Evolutionary conservation across 1,140 invertebrate species (phyloP), one percentile per base, ranked within the genome.

Genomic region (Littorina saxatilis): DNA sequence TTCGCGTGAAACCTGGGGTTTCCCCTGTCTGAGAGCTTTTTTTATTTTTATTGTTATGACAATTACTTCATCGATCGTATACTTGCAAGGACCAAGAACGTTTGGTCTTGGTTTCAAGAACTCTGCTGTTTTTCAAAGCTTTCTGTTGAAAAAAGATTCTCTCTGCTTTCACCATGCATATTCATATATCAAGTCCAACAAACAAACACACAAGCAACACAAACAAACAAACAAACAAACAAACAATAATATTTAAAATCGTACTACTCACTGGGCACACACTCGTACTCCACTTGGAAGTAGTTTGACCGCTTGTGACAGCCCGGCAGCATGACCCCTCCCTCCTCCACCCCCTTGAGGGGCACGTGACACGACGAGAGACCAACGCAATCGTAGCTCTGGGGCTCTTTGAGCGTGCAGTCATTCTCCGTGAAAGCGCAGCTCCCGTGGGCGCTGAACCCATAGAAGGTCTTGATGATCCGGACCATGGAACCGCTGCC

Each of bases 261-360:
- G 58, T n/a, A n/a, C n/a, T 37, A 82, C 83, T 84, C 84, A 91
- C 89, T 87, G 85, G 84, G 84, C 55, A 90, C 86, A 84, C 90
- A 91, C 52, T 87, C 78, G 77, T 91, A 91, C 79, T 90, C 87
- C 82, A 89, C 88, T 81, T 90, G 90, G 74, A 88, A 88, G 74
- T 91, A 91, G 74, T 85, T 90, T 73, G 87, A 88, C 27, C 86
- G 85, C 50, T 81, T 39, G 32, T 83, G 73, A 43, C 84, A 70
- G 39, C 87, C 89, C 2, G 79, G 81, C 43, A 82, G 82, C 43
- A 89, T 85, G 27, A 81, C 77, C 27, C 85, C 84, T 2, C 90
- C 90, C 40, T 79, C 73, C 17, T 83, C 66, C 0, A 85, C 87
- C 29, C 82, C 82, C 0, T 89, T 87, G 17, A 91, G 83, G 74